Evolutionary conservation across 2,888 invertebrate species (phyloP), one percentile per base, ranked within the genome.

Genomic region (Brachynemurus nebulosus): DNA sequence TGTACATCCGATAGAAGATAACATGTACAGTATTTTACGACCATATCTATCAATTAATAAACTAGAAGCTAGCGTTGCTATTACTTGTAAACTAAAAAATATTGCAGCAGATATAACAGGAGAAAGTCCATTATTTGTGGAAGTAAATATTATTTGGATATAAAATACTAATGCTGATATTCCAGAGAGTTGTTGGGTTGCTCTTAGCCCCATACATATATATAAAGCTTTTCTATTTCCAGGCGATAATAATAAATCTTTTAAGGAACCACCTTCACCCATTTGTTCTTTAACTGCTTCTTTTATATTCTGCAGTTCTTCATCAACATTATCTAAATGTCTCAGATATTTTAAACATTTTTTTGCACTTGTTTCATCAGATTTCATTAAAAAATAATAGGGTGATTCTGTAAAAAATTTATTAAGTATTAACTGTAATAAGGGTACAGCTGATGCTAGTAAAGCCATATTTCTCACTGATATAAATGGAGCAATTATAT

Each of bases 121-220:
- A 2, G 68, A 65, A 2, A 68, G 50, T 21, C 62, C 53, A 46
- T 62, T 63, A 9, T 59, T 58, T 0, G 62, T 54, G 36, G 66
- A 64, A 11, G 65, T 52, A 19, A 70, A 61, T 8, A 70, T 61
- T 1, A 66, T 65, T 49, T 78, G 74, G 2, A 75, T 71, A 54
- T 77, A 77, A 6, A 76, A 72, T 0, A 75, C 70, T 2, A 78
- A 69, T 1, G 76, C 76, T 20, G 74, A 75, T 42, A 74, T 72
- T 2, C 78, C 78, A 51, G 74, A 74, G 19, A 78, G 54, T 48
- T 64, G 63, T 46, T 74, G 74, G 17, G 72, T 63, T 4, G 68
- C 58, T 57, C 71, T 65, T 7, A 82, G 62, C 9, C 74, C 71
- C 18, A 78, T 59, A 21, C 73, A 70, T 42, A 82, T 72, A 52